A percentile compares a stretch with the other conserved stretches of the same genome.
Evolutionary conservation across 2,797 vertebrate species (phyloP).

Genomic region (Xenops minutus): DNA sequence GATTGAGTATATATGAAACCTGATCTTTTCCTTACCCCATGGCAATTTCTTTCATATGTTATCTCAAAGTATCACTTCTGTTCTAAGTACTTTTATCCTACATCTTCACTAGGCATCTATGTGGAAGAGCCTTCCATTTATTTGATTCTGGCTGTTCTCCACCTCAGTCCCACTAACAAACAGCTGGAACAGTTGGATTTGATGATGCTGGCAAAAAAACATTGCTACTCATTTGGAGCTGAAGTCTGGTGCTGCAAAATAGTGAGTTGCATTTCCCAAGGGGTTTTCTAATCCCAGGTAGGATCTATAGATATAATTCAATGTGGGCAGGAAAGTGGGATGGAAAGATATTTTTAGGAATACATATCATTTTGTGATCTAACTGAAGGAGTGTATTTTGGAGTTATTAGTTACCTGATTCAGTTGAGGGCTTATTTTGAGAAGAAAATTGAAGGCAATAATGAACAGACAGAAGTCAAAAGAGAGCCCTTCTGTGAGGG

Average conservation of each 20-base stretch:
- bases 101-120: not conserved
- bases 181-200: not conserved
- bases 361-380: not conserved
- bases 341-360: not conserved
- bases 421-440: not conserved
- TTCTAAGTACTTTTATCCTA: not conserved
- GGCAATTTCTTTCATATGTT: not conserved
- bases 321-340: not conserved
- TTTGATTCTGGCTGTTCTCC: not conserved
- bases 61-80: not conserved
- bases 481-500: not conserved
- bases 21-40: not conserved
- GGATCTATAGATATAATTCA: not conserved
- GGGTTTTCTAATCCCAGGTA: not conserved
- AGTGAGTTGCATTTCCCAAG: not conserved
- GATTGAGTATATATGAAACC: not conserved
- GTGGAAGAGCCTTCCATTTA: not conserved
- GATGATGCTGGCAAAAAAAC: not conserved
- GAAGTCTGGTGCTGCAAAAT: not conserved
- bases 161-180: not conserved
- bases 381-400: not conserved
- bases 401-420: not conserved
- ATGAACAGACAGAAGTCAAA: not conserved
- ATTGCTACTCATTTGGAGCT: not conserved
- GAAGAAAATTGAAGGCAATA: not conserved